Conservation (phyloP, 2,797 vertebrate genomes). For the Fistularia commersonii region DNA sequence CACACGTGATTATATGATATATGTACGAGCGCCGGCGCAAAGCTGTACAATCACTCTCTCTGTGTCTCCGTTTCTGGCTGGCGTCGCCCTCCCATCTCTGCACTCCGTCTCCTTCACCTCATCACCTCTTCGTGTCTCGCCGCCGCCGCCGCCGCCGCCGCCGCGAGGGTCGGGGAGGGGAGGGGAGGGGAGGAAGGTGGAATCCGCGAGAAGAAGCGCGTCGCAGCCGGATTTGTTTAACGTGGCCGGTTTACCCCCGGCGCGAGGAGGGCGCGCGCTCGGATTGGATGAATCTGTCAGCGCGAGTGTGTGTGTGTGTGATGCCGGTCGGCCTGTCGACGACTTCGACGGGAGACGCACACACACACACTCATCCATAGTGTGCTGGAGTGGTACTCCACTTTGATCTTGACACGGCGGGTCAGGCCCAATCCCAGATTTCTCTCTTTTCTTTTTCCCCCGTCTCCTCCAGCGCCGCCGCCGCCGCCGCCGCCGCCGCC, state of each 20-base stretch:
- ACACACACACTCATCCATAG: conserved; percentile 59
- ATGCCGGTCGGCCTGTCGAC: too few species aligned
- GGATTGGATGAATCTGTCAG: conserved; percentile 40
- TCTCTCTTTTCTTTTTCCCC: conserved; percentile 9
- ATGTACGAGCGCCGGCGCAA: conserved; percentile 31
- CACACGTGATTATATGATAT: conserved; percentile 56
- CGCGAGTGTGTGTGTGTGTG: too few species aligned
- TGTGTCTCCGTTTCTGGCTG: conserved; percentile 43
- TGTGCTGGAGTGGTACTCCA: conserved; percentile 64
- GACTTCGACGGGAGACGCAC: conserved; percentile 47
- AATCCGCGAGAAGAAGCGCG: conserved; percentile 44
- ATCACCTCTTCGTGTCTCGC: conserved; percentile 61
- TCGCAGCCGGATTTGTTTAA: conserved; percentile 61
- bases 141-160: too few species aligned
- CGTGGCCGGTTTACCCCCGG: conserved; percentile 12
- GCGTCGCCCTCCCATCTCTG: conserved; percentile 45
- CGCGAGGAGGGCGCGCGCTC: conserved; percentile 24
- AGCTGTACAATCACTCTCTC: conserved; percentile 33
- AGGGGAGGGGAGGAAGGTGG: too few species aligned
- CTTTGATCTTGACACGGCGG: conserved; percentile 77
- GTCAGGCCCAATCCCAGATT: conserved; percentile 45
- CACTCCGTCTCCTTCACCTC: conserved; percentile 74
- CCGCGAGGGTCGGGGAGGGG: too few species aligned
- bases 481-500: too few species aligned
- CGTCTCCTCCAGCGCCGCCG: conserved; percentile 3